Conservation (phyloP, 2,888 invertebrate genomes). For the Drosophila mayaguana region DNA sequence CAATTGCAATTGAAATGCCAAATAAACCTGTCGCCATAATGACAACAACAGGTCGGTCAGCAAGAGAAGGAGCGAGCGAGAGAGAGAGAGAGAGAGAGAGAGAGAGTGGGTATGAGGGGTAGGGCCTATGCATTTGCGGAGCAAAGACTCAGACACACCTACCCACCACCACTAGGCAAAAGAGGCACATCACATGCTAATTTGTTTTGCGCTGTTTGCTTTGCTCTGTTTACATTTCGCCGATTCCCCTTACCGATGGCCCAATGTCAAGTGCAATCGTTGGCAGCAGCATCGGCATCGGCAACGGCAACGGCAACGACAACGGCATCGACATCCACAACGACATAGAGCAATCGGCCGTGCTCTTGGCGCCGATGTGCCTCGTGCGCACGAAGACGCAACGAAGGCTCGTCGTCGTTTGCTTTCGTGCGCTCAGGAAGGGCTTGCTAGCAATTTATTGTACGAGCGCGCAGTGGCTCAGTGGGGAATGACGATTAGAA, state of each 20-base stretch:
- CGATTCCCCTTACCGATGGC: slow-evolving; percentile 31
- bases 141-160: slow-evolving; percentile 55
- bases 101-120: background rate
- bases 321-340: slow-evolving; percentile 5
- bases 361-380: slow-evolving; percentile 32
- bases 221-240: slow-evolving; percentile 63
- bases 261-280: slow-evolving; percentile 66
- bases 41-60: slow-evolving; percentile 24
- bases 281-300: slow-evolving; percentile 12
- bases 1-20: slow-evolving; percentile 54
- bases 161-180: slow-evolving; percentile 62
- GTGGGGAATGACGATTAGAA: slow-evolving; percentile 18
- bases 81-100: background rate
- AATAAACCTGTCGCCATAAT: slow-evolving; percentile 76
- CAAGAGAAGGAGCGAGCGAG: background rate
- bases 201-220: slow-evolving; percentile 58
- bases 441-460: slow-evolving; percentile 19
- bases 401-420: slow-evolving; percentile 21
- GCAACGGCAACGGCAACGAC: background rate
- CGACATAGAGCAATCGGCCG: background rate
- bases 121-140: slow-evolving; percentile 13
- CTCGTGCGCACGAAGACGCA: slow-evolving; percentile 36
- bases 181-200: slow-evolving; percentile 68
- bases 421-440: slow-evolving; percentile 15
- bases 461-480: slow-evolving; percentile 5